Evolutionary conservation across 2,113 vertebrate species (phyloP).

Genomic region (Rhegmatorhina hoffmannsi): DNA sequence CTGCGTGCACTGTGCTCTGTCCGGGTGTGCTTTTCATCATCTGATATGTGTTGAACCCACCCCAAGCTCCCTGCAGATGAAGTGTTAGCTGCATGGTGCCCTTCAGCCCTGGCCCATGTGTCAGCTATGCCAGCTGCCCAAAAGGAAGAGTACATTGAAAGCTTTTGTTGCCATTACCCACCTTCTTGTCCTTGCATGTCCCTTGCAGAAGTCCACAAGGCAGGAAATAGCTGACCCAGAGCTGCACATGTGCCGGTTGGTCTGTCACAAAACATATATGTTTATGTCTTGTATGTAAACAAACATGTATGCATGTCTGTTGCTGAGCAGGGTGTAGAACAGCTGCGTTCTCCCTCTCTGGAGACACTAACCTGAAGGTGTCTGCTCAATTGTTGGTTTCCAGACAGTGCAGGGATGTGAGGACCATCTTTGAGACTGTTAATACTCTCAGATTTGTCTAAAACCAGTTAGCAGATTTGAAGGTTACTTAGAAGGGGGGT

Average conservation of each 20-base stretch:
- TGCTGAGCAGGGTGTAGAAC: background rate
- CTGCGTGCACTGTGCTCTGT: background rate
- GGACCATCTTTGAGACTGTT: background rate
- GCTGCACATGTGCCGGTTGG: rapidly evolving
- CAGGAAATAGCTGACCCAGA: background rate
- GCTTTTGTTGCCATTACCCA: background rate
- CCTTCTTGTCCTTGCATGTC: background rate
- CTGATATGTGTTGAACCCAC: background rate
- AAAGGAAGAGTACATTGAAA: background rate
- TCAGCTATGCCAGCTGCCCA: background rate
- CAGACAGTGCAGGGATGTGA: background rate
- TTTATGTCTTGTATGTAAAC: background rate
- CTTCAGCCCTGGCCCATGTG: rapidly evolving
- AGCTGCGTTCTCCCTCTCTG: background rate
- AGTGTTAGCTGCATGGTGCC: background rate
- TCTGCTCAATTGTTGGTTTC: background rate
- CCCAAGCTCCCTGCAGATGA: background rate
- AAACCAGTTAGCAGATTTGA: background rate
- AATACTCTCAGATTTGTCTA: background rate
- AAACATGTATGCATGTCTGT: background rate
- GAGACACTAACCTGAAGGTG: background rate
- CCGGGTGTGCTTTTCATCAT: background rate
- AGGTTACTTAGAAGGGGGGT: background rate
- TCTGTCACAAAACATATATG: background rate
- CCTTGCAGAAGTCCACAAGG: background rate